Evolutionary conservation across 1,140 invertebrate species (phyloP).

Genomic region (Tenebrio molitor): DNA sequence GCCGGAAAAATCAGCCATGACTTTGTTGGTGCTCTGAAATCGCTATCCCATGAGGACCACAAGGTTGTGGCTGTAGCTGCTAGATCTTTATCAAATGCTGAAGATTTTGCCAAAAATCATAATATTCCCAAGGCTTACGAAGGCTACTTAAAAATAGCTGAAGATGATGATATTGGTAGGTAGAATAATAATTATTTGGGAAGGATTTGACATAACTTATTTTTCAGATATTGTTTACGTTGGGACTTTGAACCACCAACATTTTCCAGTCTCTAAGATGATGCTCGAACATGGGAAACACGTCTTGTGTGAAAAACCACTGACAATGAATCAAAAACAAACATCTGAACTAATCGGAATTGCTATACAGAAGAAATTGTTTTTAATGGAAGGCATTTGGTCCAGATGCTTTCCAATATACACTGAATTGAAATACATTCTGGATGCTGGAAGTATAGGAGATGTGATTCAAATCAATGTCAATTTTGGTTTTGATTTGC

Average conservation of each 20-base stretch:
- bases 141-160: conserved; percentile 82
- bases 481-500: conserved; percentile 76
- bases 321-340: conserved; percentile 80
- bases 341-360: conserved; percentile 72
- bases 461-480: conserved; percentile 78
- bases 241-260: conserved; percentile 78
- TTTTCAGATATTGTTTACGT: conserved; percentile 84
- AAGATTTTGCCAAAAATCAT: conserved; percentile 81
- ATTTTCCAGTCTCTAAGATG: conserved; percentile 76
- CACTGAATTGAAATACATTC: conserved; percentile 72
- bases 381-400: conserved; percentile 91
- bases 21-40: conserved; percentile 79
- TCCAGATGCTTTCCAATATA: conserved; percentile 85
- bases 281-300: conserved; percentile 84
- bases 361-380: conserved; percentile 76
- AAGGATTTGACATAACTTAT: too few relatives aligned
- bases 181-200: too few relatives aligned
- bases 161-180: conserved; percentile 82
- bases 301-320: conserved; percentile 88
- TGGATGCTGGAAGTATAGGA: conserved; percentile 76
- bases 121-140: conserved; percentile 79
- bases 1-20: conserved; percentile 84
- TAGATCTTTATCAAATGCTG: conserved; percentile 76
- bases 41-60: conserved; percentile 77
- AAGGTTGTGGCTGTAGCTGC: conserved; percentile 81